A percentile compares a stretch with the other conserved stretches of the same genome.
phyloP scores from a whole-genome alignment of 2,113 vertebrate species.

The Bubo scandiacus region DNA sequence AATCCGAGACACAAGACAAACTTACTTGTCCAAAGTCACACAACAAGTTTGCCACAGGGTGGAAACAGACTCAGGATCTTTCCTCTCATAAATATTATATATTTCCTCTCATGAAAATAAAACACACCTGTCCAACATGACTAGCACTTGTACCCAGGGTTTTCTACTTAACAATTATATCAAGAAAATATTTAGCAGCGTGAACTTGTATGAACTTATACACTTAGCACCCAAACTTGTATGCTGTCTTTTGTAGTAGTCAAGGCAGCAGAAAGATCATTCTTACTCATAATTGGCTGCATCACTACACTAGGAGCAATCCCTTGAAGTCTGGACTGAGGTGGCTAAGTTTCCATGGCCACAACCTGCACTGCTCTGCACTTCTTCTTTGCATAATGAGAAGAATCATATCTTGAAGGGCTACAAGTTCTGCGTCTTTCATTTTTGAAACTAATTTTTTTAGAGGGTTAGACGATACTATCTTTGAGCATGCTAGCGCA shows the following conservation, averaged over 20 bases:
- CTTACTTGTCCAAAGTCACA: background rate
- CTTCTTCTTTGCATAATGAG: background rate
- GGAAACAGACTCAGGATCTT: background rate
- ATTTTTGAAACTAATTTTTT: background rate
- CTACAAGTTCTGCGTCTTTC: background rate
- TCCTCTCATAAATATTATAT: background rate
- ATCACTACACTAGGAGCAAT: background rate
- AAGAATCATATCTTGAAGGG: background rate
- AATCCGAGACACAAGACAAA: background rate
- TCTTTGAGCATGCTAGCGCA: background rate
- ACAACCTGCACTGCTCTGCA: background rate
- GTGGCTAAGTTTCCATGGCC: background rate
- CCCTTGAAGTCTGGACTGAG: background rate
- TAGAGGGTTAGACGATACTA: background rate
- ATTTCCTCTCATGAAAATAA: background rate
- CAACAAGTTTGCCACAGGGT: background rate
- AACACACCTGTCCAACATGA: background rate
- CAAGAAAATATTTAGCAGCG: background rate
- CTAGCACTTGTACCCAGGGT: background rate
- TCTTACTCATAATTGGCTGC: background rate
- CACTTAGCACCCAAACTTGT: background rate
- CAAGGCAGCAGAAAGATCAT: background rate
- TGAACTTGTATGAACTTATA: background rate
- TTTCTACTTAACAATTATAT: background rate
- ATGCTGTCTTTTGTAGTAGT: background rate